Conservation (phyloP, 2,888 invertebrate species). For the Boloria euphrosyne region DNA sequence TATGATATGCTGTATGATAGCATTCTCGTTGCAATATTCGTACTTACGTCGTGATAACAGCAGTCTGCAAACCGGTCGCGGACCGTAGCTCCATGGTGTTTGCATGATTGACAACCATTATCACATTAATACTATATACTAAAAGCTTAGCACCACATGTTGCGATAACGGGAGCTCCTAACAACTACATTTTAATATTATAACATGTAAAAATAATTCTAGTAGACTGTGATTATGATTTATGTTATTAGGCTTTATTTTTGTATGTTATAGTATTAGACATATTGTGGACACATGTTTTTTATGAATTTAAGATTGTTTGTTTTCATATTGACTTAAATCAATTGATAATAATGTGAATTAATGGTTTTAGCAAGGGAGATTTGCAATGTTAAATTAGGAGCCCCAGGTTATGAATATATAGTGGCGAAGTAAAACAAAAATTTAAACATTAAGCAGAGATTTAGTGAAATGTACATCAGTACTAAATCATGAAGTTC, state of each 20-base stretch:
- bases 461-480: slow-evolving; percentile 34
- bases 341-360: not conserved
- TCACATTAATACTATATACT: slow-evolving; percentile 78
- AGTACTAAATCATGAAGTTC: slow-evolving; percentile 23
- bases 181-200: slow-evolving; percentile 38
- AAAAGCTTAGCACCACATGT: slow-evolving; percentile 66
- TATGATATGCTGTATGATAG: slow-evolving; percentile 68
- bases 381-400: slow-evolving; percentile 25
- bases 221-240: not conserved
- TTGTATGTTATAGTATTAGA: slow-evolving; percentile 2
- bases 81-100: slow-evolving; percentile 70
- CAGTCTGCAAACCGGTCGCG: slow-evolving; percentile 71
- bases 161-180: slow-evolving; percentile 55
- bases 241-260: not conserved
- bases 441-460: slow-evolving; percentile 35
- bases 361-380: not conserved
- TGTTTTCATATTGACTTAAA: not conserved
- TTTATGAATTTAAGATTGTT: not conserved
- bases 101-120: slow-evolving; percentile 82
- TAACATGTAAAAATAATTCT: slow-evolving; percentile 5
- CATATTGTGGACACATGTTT: not conserved
- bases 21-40: slow-evolving; percentile 71
- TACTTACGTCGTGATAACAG: slow-evolving; percentile 73
- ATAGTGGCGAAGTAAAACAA: slow-evolving; percentile 34
- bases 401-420: slow-evolving; percentile 41